These are phyloP conservation scores for Tanytarsus gracilentus DNA, from an alignment of 2,888 invertebrate species.

Conservation along the genomic window DNA sequence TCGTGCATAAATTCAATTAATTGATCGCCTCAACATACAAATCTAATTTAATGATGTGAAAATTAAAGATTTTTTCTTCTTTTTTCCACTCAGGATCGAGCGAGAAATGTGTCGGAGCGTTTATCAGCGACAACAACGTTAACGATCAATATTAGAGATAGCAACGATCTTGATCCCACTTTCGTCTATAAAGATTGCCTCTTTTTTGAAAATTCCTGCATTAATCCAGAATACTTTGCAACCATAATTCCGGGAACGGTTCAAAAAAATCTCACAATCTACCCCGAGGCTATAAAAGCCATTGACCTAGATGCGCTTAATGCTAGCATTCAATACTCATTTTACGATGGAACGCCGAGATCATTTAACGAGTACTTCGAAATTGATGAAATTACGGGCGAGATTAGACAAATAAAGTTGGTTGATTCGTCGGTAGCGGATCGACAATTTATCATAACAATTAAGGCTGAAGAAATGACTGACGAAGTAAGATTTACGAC, in stretches of 20 bases:
- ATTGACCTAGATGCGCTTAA: slow-evolving; percentile 84
- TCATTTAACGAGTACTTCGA: slow-evolving; percentile 72
- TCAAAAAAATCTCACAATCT: slow-evolving; percentile 71
- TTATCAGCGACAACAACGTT: slow-evolving; percentile 79
- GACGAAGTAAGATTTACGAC: slow-evolving; percentile 71
- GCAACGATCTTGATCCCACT: slow-evolving; percentile 84
- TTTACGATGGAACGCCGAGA: slow-evolving; percentile 69
- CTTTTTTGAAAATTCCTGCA: slow-evolving; percentile 70
- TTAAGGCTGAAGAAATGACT: slow-evolving; percentile 79
- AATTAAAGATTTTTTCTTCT: background rate
- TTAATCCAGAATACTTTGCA: slow-evolving; percentile 78
- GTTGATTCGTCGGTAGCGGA: slow-evolving; percentile 69
- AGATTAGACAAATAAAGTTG: slow-evolving; percentile 68
- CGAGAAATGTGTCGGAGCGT: slow-evolving; percentile 64
- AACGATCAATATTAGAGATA: slow-evolving; percentile 75
- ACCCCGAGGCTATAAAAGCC: slow-evolving; percentile 82
- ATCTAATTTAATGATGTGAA: background rate
- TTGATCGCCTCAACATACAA: background rate
- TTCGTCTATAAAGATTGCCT: slow-evolving; percentile 83
- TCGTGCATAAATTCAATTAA: slow-evolving; percentile 15
- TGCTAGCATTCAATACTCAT: slow-evolving; percentile 70
- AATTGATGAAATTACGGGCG: slow-evolving; percentile 70
- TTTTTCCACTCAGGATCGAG: slow-evolving; percentile 60
- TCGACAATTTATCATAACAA: slow-evolving; percentile 69
- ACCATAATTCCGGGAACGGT: slow-evolving; percentile 68